These are phyloP conservation scores for Drosophila neotestacea DNA, from an alignment of 2,888 invertebrate species.

Conservation along the genomic window DNA sequence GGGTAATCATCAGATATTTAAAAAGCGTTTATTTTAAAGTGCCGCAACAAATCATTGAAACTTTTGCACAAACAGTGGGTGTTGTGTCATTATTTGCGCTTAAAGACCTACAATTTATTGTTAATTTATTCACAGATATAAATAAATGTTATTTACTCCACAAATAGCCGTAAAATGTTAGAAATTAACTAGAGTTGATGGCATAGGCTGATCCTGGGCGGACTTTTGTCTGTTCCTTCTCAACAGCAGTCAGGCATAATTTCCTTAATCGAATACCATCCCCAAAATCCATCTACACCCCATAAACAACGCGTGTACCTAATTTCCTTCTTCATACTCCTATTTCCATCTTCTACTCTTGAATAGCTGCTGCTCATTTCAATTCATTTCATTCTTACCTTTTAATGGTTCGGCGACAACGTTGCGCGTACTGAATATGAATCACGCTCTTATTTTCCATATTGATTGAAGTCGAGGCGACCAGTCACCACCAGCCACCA, in stretches of 20 bases:
- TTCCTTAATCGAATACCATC: conserved; percentile 57
- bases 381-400: conserved; percentile 55
- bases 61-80: too few species aligned
- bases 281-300: background rate
- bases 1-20: conserved; percentile 4
- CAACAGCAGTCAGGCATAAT: conserved; percentile 56
- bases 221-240: conserved; percentile 1
- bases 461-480: conserved; percentile 62
- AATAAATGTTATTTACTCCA: conserved; percentile 34
- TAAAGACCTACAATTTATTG: conserved; percentile 29
- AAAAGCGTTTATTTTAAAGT: conserved; percentile 9
- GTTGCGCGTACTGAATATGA: conserved; percentile 73
- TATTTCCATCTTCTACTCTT: background rate
- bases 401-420: conserved; percentile 52
- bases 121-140: conserved; percentile 37
- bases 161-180: conserved; percentile 12
- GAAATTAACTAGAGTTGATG: conserved; percentile 36
- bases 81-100: conserved; percentile 12
- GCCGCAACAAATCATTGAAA: conserved; percentile 12
- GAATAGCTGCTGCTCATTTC: conserved; percentile 52
- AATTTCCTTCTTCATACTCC: conserved; percentile 59
- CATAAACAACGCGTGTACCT: conserved; percentile 64
- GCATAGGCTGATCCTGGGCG: background rate
- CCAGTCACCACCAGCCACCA: conserved; percentile 2
- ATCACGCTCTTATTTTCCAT: conserved; percentile 69